Evolutionary conservation across 2,888 invertebrate species (phyloP), one percentile per base, ranked within the genome.

Genomic region (Pardosa pseudoannulata): DNA sequence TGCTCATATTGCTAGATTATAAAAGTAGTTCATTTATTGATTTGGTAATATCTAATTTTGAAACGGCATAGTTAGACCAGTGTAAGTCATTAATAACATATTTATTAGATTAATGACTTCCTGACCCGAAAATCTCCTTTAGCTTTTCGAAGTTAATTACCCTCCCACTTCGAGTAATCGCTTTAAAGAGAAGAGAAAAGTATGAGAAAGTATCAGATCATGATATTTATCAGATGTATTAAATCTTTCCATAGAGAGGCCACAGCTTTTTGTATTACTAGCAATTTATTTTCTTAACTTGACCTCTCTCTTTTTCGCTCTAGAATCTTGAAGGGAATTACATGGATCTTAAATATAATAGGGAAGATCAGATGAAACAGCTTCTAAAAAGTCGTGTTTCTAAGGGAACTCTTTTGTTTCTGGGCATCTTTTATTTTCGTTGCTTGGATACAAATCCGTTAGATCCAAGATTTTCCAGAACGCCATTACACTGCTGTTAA

Each of bases 361-460:
- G 68, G 56, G 29, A 79, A 68, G 68, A 79, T 56, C 16, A 68
- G 70, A 62, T 39, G 29, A 27, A 56, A 39, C 32, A 50, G 11
- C 41, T 50, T 28, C 29, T 36, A 70, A 13, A 70, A 19, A 39
- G 78, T 27, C 39, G 32, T 70, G 56, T 79, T 36, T 31, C 31
- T 16, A 28, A 27, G 32, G 23, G 19, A 32, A 11, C 19, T 68
- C 46, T 79, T 70, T 79, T 79, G 68, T 78, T 67, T 80, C 32
- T 36, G 29, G 36, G 29, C 3, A 74, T 31, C 50, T 67, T 81
- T 64, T 80, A 65, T 50, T 73, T 80, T 32, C 29, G 68, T 81
- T 74, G 56, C 74, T 68, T 81, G 56, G 74, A 68, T 74, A 81
- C 74, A 81, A 81, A 74, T 74, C 81, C 68, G 3, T 68, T 5